Base-by-base conservation (phyloP, 2,797 vertebrate species). In the Chaetodon trifasciatus region DNA sequence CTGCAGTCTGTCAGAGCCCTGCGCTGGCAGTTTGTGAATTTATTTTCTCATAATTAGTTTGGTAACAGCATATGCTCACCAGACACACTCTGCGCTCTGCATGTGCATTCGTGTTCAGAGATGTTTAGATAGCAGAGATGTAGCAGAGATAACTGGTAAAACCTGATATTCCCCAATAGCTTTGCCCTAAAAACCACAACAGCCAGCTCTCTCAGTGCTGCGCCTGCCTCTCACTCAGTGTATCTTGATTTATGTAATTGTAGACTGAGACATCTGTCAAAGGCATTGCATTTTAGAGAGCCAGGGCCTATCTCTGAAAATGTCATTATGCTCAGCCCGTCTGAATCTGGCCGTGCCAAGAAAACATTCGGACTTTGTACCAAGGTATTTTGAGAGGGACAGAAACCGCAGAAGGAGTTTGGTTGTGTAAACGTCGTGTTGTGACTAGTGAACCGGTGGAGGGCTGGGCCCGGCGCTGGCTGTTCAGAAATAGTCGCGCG, bases 241-340 rank as follows among this genome's bases (percentile, higher is more conserved):
- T 85, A 92, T 93, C 91, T 89, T 88, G 88, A 95, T 93, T 92
- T 91, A 91, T 92, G 94, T 94, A 94, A 94, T 94, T 94, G 92
- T 89, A 95, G 91, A 89, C 88, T 53, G 75, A 92, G 83, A 92
- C 93, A 93, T 95, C 94, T 95, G 93, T 95, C 94, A 90, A 91
- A 95, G 84, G 88, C 94, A 94, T 94, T 94, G 94, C 91, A 52
- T 93, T 93, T 88, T 81, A 65, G 87, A 86, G 91, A 92, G 94
- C 92, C 88, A 88, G 89, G 76, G 92, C 89, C 93, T 94, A 94
- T 94, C 94, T 94, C 95, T 95, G 95, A 95, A 95, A 95, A 95
- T 96, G 93, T 95, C 95, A 96, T 96, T 96, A 95, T 93, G 85
- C 91, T 91, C 83, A 83, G 92, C 86, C 91, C 46, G 92, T 89